Conservation (phyloP, 2,797 vertebrate genomes). For the Arctocebus calabarensis region DNA sequence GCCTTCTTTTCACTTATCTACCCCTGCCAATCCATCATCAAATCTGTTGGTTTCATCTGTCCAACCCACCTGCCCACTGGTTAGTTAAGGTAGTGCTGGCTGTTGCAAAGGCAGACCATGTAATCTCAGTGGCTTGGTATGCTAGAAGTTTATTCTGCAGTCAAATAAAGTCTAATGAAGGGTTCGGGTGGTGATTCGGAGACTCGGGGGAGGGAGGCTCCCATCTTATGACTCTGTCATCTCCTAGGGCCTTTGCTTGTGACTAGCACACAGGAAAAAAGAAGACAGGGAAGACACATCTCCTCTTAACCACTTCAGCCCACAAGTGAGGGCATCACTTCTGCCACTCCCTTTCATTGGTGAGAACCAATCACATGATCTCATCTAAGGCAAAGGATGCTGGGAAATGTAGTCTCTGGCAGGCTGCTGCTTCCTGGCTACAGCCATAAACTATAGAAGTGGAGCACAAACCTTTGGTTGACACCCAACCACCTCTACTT, state of each 20-base stretch:
- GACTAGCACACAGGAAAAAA: background rate
- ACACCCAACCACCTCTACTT: background rate
- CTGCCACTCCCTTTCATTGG: background rate
- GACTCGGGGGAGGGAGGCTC: background rate
- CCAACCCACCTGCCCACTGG: background rate
- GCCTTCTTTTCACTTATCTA: background rate
- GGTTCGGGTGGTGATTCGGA: background rate
- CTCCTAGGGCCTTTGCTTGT: background rate
- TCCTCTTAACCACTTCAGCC: background rate
- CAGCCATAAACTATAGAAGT: background rate
- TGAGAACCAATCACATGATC: constrained; percentile 31
- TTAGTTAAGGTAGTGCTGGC: background rate
- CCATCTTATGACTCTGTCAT: background rate
- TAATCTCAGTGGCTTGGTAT: background rate
- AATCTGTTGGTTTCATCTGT: background rate
- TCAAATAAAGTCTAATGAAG: constrained; percentile 6
- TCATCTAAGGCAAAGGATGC: background rate
- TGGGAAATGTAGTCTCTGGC: constrained; percentile 1
- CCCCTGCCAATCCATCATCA: background rate
- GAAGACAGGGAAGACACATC: background rate
- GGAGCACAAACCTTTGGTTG: background rate
- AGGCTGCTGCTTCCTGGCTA: background rate
- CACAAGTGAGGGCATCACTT: background rate
- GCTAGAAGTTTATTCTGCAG: background rate
- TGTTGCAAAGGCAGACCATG: background rate